Conservation (phyloP, 2,888 invertebrate species). For the Apamea crenata region DNA sequence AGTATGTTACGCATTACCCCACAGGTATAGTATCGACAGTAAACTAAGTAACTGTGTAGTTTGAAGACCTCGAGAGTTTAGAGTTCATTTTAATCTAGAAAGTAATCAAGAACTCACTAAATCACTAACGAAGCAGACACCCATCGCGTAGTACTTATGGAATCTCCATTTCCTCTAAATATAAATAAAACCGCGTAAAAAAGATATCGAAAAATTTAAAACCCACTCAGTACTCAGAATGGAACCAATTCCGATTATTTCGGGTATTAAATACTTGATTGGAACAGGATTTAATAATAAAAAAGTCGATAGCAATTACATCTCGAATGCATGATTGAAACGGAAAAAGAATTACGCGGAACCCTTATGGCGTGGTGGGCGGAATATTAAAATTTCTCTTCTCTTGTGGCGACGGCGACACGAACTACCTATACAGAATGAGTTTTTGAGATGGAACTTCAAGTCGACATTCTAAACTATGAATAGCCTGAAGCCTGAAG, state of each 20-base stretch:
- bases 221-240: conserved; percentile 4
- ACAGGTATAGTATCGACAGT: not conserved
- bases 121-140: not conserved
- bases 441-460: not conserved
- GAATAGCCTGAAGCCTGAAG: not conserved
- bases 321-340: conserved; percentile 25
- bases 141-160: rapidly evolving
- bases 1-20: not conserved
- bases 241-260: conserved; percentile 42
- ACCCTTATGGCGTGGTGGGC: not conserved
- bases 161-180: not conserved
- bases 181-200: not conserved
- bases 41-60: not conserved
- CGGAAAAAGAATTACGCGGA: conserved; percentile 5
- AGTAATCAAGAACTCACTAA: not conserved
- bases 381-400: not conserved
- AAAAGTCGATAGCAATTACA: conserved; percentile 44
- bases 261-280: conserved; percentile 28
- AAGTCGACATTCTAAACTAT: not conserved
- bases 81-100: not conserved
- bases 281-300: conserved; percentile 43
- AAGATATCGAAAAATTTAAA: conserved; percentile 1
- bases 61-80: not conserved
- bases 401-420: not conserved
- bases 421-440: not conserved